These are phyloP conservation scores for Cryptotermes secundus DNA, from an alignment of 1,140 invertebrate genomes.

Conservation along the genomic window DNA sequence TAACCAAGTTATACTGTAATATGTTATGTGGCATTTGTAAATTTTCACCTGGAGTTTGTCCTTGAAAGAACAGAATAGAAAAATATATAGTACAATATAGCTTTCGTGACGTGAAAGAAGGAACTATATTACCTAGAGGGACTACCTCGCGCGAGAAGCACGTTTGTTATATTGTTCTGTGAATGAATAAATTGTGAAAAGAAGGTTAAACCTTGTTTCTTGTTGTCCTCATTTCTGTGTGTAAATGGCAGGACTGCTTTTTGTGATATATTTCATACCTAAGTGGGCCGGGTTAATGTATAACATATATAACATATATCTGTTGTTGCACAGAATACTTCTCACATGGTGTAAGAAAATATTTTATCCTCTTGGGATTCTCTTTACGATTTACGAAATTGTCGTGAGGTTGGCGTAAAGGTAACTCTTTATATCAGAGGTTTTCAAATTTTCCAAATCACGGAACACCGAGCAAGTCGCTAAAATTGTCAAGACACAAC, in stretches of 20 bases:
- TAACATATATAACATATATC: not conserved
- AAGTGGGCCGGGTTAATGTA: not conserved
- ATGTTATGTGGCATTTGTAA: not conserved
- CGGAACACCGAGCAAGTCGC: too few species aligned
- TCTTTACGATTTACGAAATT: too few species aligned
- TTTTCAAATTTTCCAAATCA: too few species aligned
- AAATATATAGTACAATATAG: not conserved
- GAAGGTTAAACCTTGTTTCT: not conserved
- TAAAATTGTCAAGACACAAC: too few species aligned
- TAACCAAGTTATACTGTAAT: too few species aligned
- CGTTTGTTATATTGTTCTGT: not conserved
- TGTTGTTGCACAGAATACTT: not conserved
- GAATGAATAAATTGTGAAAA: not conserved
- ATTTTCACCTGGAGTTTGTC: slow-evolving; percentile 3
- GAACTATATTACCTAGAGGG: not conserved
- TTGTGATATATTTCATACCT: not conserved
- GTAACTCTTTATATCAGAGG: too few species aligned
- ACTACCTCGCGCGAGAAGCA: not conserved
- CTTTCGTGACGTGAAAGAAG: not conserved
- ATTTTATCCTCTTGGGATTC: not conserved
- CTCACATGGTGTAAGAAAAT: not conserved
- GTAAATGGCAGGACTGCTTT: not conserved
- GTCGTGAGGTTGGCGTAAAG: too few species aligned
- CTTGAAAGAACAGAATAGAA: not conserved
- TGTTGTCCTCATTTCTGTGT: not conserved